phyloP scores from a whole-genome alignment of 2,888 invertebrate genomes.

The Apoderus coryli region DNA sequence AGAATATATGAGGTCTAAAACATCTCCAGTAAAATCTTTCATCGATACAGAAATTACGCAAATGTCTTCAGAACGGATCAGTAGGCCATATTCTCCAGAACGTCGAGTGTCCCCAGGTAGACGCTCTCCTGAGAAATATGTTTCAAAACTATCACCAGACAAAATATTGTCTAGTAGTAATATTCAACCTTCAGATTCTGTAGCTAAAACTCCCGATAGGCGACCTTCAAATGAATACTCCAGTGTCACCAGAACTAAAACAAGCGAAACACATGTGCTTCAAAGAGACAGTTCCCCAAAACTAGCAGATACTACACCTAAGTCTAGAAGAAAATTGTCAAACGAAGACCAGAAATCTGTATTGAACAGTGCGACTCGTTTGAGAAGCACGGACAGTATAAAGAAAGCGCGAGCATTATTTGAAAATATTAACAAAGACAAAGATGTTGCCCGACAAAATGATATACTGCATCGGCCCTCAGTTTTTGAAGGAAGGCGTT shows the following conservation, averaged over 20 bases:
- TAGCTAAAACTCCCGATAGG: conserved; percentile 20
- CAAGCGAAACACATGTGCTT: conserved; percentile 13
- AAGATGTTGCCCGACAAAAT: conserved; percentile 26
- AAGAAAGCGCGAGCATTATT: conserved; percentile 56
- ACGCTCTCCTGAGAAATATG: too few species aligned
- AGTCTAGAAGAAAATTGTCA: conserved; percentile 29
- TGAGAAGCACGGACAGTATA: conserved; percentile 49
- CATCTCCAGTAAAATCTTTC: too few species aligned
- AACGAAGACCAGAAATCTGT: conserved; percentile 24
- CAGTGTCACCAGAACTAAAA: conserved; percentile 15
- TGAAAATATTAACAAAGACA: conserved; percentile 41
- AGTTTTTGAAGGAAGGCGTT: conserved; percentile 33
- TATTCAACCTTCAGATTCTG: too few species aligned
- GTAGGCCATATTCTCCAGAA: too few species aligned
- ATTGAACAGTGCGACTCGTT: conserved; percentile 25
- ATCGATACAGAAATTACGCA: too few species aligned
- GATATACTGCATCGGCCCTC: conserved; percentile 39
- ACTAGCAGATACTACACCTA: conserved; percentile 23
- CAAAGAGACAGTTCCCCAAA: conserved; percentile 15
- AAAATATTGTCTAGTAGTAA: too few species aligned
- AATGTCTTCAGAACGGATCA: too few species aligned
- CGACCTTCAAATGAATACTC: conserved; percentile 19
- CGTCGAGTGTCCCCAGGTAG: conserved; percentile 15
- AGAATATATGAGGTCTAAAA: too few species aligned
- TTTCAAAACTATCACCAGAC: too few species aligned